These are phyloP conservation scores for Sebastes schlegelii DNA, from an alignment of 2,113 vertebrate genomes.

Conservation along the genomic window DNA sequence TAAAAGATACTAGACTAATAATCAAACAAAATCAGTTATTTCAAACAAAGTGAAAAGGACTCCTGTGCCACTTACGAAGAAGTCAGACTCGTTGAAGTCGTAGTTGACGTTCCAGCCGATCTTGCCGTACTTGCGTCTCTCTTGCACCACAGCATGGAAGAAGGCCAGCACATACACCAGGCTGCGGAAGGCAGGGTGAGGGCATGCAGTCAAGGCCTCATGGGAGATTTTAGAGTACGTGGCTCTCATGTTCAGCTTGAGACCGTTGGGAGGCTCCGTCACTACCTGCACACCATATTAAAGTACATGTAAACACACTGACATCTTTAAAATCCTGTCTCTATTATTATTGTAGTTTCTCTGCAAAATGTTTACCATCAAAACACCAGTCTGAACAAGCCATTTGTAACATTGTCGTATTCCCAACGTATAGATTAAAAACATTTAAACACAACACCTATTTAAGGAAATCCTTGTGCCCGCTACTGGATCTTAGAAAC, in stretches of 20 bases:
- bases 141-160: slow-evolving; percentile 97
- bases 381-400: neutral
- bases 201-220: slow-evolving; percentile 86
- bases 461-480: neutral
- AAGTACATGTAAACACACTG: neutral
- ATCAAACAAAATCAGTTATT: neutral
- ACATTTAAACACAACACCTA: neutral
- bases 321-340: neutral
- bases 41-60: neutral
- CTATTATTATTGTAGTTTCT: neutral
- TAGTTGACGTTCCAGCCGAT: slow-evolving; percentile 95
- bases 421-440: neutral
- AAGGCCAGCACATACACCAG: slow-evolving; percentile 94
- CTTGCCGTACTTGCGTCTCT: slow-evolving; percentile 96
- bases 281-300: slow-evolving; percentile 87
- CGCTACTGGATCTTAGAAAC: neutral
- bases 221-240: slow-evolving; percentile 92
- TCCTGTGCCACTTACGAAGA: slow-evolving; percentile 83
- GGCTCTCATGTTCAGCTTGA: slow-evolving; percentile 95
- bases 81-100: slow-evolving; percentile 97
- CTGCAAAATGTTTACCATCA: neutral
- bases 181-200: slow-evolving; percentile 89
- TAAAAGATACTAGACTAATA: neutral
- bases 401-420: neutral
- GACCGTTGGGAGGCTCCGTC: slow-evolving; percentile 93